Conservation (phyloP, 92 coral and sea anemone species). For the Porites divaricata region DNA sequence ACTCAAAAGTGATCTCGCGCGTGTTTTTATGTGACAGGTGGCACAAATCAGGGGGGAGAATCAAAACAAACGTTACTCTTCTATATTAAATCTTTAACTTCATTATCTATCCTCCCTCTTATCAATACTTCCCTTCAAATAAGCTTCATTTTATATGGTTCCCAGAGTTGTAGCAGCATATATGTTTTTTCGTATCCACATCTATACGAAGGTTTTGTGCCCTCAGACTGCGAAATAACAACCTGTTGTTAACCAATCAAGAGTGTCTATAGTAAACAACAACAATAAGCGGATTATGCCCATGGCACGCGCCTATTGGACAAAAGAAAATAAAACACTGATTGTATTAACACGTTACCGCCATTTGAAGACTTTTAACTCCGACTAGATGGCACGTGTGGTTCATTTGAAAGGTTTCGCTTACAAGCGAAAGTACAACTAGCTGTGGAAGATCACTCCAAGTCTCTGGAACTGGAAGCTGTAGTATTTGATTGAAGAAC, state of each 20-base stretch:
- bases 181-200: neutral
- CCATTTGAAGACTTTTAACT: slow-evolving; percentile 49
- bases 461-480: neutral
- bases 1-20: slow-evolving; percentile 37
- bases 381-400: slow-evolving; percentile 66
- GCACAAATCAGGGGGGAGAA: neutral
- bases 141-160: neutral
- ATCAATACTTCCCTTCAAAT: neutral
- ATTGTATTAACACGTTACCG: slow-evolving; percentile 67
- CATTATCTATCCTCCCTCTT: neutral
- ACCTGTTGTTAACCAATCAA: slow-evolving; percentile 67
- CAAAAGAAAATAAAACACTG: slow-evolving; percentile 36
- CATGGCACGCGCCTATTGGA: slow-evolving; percentile 67
- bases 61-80: neutral
- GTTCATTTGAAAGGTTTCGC: slow-evolving; percentile 38
- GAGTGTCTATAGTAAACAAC: slow-evolving; percentile 35
- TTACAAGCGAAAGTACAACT: neutral
- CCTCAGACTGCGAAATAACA: slow-evolving; percentile 33
- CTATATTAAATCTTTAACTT: neutral
- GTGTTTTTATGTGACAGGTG: slow-evolving; percentile 21
- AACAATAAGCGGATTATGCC: slow-evolving; percentile 38
- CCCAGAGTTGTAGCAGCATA: no score
- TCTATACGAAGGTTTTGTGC: neutral
- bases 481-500: neutral
- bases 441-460: neutral